Evolutionary conservation across 2,113 vertebrate genomes (phyloP).

Genomic region (Phasianus colchicus): DNA sequence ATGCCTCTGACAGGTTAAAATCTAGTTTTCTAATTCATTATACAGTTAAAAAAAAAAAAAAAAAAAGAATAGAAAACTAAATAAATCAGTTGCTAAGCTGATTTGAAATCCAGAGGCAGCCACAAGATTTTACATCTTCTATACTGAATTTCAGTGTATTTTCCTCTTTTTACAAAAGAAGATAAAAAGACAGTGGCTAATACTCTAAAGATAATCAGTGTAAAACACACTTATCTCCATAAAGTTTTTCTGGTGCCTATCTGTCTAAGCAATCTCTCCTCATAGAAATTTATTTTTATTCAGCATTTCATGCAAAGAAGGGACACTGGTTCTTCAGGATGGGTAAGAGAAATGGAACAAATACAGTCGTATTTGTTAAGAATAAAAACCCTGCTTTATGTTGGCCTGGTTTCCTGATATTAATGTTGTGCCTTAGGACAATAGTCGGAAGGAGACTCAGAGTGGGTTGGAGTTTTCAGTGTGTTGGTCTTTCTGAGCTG

Average conservation of each 20-base stretch:
- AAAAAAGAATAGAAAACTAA: neutral
- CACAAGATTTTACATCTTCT: neutral
- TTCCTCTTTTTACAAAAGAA: neutral
- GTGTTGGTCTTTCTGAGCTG: neutral
- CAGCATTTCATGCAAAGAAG: neutral
- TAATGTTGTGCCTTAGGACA: neutral
- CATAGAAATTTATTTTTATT: neutral
- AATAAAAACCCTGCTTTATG: neutral
- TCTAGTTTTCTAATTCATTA: neutral
- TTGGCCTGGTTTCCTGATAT: slow-evolving; percentile 9
- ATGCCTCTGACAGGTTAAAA: neutral
- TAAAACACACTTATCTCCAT: neutral
- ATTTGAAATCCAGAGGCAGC: neutral
- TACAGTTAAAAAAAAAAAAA: neutral
- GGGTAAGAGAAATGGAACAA: neutral
- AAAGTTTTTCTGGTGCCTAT: neutral
- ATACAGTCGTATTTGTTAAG: neutral
- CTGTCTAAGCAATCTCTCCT: neutral
- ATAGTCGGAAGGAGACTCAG: neutral
- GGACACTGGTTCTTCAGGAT: neutral
- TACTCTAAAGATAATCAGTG: neutral
- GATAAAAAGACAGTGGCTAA: neutral
- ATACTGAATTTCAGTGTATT: neutral
- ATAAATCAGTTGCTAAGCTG: neutral
- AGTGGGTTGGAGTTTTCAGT: neutral